Evolutionary conservation across 2,888 invertebrate genomes (phyloP).

Genomic region (Patella caerulea): DNA sequence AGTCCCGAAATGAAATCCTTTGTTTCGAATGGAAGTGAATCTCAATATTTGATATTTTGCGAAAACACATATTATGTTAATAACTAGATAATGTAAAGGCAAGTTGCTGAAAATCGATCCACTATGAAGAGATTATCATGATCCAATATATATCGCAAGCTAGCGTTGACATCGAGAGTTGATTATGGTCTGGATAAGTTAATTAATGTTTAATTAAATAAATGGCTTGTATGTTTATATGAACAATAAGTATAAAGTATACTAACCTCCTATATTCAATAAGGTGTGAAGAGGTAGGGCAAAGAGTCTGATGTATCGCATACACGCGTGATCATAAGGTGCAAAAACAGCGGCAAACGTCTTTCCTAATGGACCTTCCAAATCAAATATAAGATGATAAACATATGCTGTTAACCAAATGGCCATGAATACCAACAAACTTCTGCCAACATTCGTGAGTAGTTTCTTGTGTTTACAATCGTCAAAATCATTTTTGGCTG

Average conservation of each 20-base stretch:
- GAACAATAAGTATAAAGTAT: neutral
- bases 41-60: no score
- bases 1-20: no score
- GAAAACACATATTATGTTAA: no score
- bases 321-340: neutral
- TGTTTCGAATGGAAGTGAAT: no score
- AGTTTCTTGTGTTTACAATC: neutral
- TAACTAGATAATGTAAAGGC: no score
- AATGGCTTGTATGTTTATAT: neutral
- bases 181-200: no score
- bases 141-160: neutral
- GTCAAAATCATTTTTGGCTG: neutral
- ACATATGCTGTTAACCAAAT: neutral
- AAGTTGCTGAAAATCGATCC: no score
- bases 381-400: neutral
- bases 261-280: neutral
- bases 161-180: no score
- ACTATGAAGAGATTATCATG: neutral
- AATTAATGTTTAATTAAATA: neutral
- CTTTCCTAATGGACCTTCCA: neutral
- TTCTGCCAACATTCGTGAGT: neutral
- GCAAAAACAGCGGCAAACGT: neutral
- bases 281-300: neutral
- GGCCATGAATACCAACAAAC: neutral
- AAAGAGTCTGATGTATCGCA: neutral